Evolutionary conservation across 2,113 vertebrate species (phyloP).

Genomic region (Nerophis lumbriciformis): DNA sequence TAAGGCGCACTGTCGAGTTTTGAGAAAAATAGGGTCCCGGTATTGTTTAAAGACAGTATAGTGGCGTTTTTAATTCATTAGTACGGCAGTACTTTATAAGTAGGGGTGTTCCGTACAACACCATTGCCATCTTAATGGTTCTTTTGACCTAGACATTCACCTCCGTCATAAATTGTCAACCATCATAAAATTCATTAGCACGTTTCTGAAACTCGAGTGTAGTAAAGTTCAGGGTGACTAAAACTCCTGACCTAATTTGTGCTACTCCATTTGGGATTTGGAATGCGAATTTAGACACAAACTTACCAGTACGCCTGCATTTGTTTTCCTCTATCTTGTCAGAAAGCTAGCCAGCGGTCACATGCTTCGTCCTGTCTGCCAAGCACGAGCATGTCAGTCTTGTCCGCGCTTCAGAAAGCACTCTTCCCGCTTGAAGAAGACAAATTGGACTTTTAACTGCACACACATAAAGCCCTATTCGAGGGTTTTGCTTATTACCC

Average conservation of each 20-base stretch:
- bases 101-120: too few relatives aligned
- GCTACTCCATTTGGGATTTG: slow-evolving; percentile 4
- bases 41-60: too few relatives aligned
- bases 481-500: not conserved
- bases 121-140: not conserved
- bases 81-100: too few relatives aligned
- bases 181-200: slow-evolving; percentile 26
- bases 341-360: slow-evolving; percentile 19
- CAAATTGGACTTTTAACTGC: slow-evolving; percentile 17
- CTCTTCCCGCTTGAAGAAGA: slow-evolving; percentile 8
- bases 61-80: too few relatives aligned
- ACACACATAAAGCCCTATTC: slow-evolving; percentile 21
- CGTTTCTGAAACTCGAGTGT: slow-evolving; percentile 12
- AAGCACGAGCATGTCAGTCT: slow-evolving; percentile 35
- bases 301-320: not conserved
- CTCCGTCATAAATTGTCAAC: slow-evolving; percentile 7
- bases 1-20: too few relatives aligned
- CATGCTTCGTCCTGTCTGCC: slow-evolving; percentile 26
- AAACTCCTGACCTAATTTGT: not conserved
- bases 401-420: slow-evolving; percentile 31
- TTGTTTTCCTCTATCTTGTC: not conserved
- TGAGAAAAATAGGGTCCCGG: too few relatives aligned
- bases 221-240: too few relatives aligned
- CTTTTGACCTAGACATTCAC: slow-evolving; percentile 37
- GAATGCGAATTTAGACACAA: not conserved